phyloP scores from a whole-genome alignment of 2,888 invertebrate species.

The Stenotaenia linearis region DNA sequence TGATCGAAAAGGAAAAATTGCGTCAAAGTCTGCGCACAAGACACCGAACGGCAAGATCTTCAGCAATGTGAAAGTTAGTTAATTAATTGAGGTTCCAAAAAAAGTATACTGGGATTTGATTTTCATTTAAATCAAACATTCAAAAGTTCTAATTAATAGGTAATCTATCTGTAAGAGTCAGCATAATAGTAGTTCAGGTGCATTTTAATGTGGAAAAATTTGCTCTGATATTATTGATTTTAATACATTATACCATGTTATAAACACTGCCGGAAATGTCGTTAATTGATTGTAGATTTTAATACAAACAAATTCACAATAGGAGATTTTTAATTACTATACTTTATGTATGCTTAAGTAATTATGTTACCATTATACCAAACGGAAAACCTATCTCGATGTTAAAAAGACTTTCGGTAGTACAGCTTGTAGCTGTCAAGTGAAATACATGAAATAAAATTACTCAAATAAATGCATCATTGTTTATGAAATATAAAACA shows the following conservation, averaged over 20 bases:
- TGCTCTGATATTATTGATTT: neutral
- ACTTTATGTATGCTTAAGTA: neutral
- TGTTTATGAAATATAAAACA: too few species aligned
- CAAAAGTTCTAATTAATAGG: neutral
- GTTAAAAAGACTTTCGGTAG: neutral
- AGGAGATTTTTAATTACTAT: neutral
- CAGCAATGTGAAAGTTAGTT: neutral
- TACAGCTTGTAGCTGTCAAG: neutral
- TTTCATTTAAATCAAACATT: neutral
- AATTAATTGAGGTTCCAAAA: neutral
- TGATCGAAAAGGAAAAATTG: neutral
- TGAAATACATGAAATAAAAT: neutral
- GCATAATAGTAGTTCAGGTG: neutral
- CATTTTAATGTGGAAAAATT: neutral
- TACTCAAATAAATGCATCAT: neutral
- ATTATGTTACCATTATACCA: neutral
- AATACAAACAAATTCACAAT: neutral
- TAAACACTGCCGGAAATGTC: neutral
- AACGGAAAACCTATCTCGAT: neutral
- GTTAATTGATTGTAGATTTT: neutral
- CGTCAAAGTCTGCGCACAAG: neutral
- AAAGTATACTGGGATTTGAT: neutral
- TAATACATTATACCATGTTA: neutral
- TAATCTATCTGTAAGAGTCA: neutral
- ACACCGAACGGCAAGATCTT: neutral